Evolutionary conservation across 2,888 invertebrate genomes (phyloP).

Genomic region (Listrodromus nycthemerus): DNA sequence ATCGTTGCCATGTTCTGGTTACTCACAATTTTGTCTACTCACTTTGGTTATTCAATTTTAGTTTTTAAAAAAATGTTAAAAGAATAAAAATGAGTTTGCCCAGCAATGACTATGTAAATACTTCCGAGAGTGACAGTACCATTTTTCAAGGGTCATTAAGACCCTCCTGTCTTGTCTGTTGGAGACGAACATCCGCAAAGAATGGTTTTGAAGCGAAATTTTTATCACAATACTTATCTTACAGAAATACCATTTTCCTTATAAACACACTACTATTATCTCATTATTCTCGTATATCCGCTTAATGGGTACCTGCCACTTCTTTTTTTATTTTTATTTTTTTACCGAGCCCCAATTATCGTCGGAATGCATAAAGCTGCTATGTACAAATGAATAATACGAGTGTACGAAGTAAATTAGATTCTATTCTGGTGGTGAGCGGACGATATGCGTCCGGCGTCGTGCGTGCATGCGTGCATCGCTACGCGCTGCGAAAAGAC

Average conservation of each 20-base stretch:
- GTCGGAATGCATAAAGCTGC: conserved; percentile 63
- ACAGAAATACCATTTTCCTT: conserved; percentile 23
- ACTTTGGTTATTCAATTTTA: neutral
- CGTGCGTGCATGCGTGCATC: conserved; percentile 63
- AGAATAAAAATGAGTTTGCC: too few species aligned
- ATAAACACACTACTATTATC: conserved; percentile 15
- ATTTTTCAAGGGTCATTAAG: neutral
- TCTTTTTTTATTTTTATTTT: conserved; percentile 35
- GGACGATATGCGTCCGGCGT: conserved; percentile 67
- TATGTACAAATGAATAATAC: conserved; percentile 58
- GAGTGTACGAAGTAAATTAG: conserved; percentile 65
- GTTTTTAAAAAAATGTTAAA: too few species aligned
- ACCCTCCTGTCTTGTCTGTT: neutral
- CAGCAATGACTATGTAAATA: neutral
- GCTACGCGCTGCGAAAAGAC: conserved; percentile 43
- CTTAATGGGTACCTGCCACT: conserved; percentile 55
- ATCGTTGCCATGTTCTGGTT: neutral
- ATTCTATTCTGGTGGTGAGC: conserved; percentile 66
- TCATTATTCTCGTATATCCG: conserved; percentile 59
- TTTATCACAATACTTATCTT: conserved; percentile 19
- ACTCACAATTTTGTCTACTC: neutral
- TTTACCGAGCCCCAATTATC: conserved; percentile 59
- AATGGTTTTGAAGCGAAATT: conserved; percentile 10
- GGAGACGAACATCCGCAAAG: neutral
- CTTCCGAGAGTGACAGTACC: neutral